Conservation (phyloP, 2,113 vertebrate genomes). For the Mus pahari region DNA sequence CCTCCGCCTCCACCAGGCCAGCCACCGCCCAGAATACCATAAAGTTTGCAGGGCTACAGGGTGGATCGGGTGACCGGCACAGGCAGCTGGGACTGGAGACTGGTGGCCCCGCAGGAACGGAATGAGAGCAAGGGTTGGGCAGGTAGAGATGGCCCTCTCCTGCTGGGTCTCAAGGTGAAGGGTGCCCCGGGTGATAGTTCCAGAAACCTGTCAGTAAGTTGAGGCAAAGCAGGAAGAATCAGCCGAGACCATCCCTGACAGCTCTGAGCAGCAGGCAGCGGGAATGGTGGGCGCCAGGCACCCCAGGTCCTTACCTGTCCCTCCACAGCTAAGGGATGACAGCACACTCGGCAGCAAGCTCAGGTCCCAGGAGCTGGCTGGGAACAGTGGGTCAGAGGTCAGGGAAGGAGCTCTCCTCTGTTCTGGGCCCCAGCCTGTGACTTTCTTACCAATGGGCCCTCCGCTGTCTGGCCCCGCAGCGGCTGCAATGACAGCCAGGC, state of each 20-base stretch:
- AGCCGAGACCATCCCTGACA: neutral
- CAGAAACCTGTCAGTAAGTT: neutral
- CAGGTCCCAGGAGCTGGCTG: neutral
- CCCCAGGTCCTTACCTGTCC: neutral
- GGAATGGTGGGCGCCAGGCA: neutral
- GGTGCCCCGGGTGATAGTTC: neutral
- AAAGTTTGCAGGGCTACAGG: slow-evolving; percentile 77
- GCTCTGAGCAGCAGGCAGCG: neutral
- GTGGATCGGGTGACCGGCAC: slow-evolving; percentile 76
- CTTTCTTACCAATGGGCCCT: neutral
- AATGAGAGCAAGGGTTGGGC: slow-evolving; percentile 1
- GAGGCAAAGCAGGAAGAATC: neutral
- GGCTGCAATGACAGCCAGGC: neutral
- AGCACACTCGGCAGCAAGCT: neutral
- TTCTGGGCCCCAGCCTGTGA: neutral
- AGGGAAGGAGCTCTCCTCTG: neutral
- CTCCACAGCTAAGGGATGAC: neutral
- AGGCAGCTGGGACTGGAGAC: slow-evolving; percentile 63
- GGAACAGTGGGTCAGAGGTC: neutral
- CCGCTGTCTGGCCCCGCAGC: neutral
- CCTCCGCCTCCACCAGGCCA: slow-evolving; percentile 66
- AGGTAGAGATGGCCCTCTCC: neutral
- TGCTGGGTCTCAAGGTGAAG: neutral
- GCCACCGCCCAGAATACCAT: slow-evolving; percentile 39
- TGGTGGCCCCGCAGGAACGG: neutral